Evolutionary conservation across 2,797 vertebrate species (phyloP), one percentile per base, ranked within the genome.

Genomic region (Silurus lanzhouensis): DNA sequence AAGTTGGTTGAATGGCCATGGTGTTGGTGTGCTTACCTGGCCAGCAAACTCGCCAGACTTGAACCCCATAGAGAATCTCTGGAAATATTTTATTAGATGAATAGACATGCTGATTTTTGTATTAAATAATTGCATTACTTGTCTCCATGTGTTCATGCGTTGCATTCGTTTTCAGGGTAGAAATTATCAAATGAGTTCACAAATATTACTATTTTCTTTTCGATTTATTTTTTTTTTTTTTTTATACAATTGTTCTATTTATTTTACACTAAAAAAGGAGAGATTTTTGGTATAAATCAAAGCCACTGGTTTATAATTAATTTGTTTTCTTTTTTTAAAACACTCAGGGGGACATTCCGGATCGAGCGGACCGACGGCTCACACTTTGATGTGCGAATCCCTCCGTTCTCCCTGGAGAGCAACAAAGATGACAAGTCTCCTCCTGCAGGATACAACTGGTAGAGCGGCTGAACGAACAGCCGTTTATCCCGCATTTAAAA

Each of bases 371-470:
- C 95, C 0, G 95, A 96, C 83, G 95, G 96, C 67, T 96, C 96
- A 90, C 95, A 96, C 89, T 96, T 96, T 55, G 96, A 97, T 83
- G 95, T 96, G 79, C 94, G 96, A 87, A 97, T 97, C 91, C 96
- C 96, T 58, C 96, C 96, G 20, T 97, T 97, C 90, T 96, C 96
- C 60, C 90, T 97, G 93, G 96, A 97, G 91, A 97, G 96, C 95
- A 96, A 84, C 74, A 88, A 85, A 38, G 87, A 83, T 61, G 85
- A 88, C 12, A 87, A 88, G 60, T 82, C 74, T 78, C 85, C 85
- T 5, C 84, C 87, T 64, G 64, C 86, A 46, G 79, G 86, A 12
- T 87, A 87, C 77, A 87, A 87, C 82, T 87, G 86, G 86, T 87
- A 87, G 77, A 67, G 58, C n/a, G 20, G 15, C 25, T 27, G 2